Evolutionary conservation across 2,888 invertebrate species (phyloP).

Genomic region (Dorcus hopei): DNA sequence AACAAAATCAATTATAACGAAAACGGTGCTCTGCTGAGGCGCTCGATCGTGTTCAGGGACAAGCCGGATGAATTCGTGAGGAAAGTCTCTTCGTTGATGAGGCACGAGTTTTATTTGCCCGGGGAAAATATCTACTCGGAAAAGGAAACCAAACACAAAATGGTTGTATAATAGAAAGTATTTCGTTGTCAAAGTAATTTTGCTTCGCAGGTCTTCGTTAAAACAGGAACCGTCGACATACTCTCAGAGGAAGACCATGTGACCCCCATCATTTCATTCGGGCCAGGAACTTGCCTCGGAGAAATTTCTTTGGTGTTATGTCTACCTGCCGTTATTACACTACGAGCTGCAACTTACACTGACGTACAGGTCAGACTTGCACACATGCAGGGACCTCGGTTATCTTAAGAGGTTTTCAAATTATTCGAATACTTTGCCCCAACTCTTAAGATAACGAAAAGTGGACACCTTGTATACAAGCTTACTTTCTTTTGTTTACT

Average conservation of each 20-base stretch:
- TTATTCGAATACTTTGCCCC: too few relatives aligned
- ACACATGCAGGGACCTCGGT: background rate
- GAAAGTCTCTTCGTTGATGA: constrained; percentile 53
- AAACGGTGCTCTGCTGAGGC: constrained; percentile 46
- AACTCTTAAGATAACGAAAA: too few relatives aligned
- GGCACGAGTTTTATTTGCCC: constrained; percentile 54
- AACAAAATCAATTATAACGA: constrained; percentile 56
- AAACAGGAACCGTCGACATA: constrained; percentile 52
- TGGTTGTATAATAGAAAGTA: constrained; percentile 43
- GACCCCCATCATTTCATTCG: constrained; percentile 55
- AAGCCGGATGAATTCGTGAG: constrained; percentile 55
- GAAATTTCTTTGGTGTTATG: constrained; percentile 54
- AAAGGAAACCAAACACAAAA: constrained; percentile 53
- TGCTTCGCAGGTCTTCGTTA: constrained; percentile 49
- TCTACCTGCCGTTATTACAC: constrained; percentile 53
- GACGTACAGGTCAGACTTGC: constrained; percentile 37
- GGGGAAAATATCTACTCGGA: constrained; percentile 54
- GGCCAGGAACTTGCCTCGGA: constrained; percentile 54
- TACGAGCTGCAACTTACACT: constrained; percentile 54
- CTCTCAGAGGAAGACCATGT: constrained; percentile 55
- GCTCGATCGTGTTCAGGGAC: constrained; percentile 54
- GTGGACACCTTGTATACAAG: too few relatives aligned
- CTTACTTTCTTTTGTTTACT: background rate
- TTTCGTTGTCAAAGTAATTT: too few relatives aligned
- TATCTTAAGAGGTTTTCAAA: too few relatives aligned